Evolutionary conservation across 2,113 vertebrate species (phyloP).

Genomic region (Erythrolamprus reginae): DNA sequence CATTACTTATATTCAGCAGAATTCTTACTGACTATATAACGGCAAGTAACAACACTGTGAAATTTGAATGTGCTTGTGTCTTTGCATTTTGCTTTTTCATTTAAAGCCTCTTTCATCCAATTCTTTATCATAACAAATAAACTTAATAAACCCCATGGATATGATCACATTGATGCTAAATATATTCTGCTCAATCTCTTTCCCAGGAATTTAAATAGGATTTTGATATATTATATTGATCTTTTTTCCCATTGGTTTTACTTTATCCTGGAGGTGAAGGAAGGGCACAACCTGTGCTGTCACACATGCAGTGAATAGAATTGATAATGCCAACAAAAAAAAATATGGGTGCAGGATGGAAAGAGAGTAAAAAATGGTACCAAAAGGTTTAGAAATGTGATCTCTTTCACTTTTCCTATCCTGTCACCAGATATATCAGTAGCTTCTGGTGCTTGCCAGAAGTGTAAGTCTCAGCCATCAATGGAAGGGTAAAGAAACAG

Average conservation of each 20-base stretch:
- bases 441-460: neutral
- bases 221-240: neutral
- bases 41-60: neutral
- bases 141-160: neutral
- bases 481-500: neutral
- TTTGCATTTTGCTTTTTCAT: neutral
- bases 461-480: neutral
- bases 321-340: neutral
- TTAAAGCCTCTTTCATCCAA: neutral
- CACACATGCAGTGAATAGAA: neutral
- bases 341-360: neutral
- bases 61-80: neutral
- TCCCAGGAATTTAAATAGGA: neutral
- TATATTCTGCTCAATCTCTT: neutral
- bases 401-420: neutral
- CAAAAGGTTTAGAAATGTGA: neutral
- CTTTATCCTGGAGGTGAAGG: neutral
- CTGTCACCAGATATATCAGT: neutral
- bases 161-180: neutral
- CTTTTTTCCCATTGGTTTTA: neutral
- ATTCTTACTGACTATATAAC: neutral
- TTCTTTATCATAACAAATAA: neutral
- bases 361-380: neutral
- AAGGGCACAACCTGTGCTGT: neutral
- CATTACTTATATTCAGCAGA: slow-evolving; percentile 1